Conservation (phyloP, 2,113 vertebrate genomes). For the Caloenas nicobarica region DNA sequence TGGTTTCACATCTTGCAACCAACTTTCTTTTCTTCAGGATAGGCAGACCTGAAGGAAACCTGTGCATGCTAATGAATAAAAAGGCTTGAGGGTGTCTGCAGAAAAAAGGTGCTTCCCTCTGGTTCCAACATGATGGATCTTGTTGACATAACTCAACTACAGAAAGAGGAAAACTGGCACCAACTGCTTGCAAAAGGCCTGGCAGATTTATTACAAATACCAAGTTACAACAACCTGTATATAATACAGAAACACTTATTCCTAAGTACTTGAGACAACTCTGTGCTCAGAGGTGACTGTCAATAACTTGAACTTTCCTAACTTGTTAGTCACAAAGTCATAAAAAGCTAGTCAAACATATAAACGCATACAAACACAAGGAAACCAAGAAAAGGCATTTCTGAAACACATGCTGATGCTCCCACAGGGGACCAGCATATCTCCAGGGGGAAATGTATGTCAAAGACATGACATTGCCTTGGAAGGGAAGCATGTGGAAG, state of each 20-base stretch:
- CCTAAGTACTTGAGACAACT: background rate
- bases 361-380: background rate
- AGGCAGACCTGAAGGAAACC: background rate
- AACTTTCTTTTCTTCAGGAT: conserved; percentile 11
- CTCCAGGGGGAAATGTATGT: background rate
- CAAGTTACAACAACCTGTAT: background rate
- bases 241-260: background rate
- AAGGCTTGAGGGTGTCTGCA: background rate
- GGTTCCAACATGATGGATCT: background rate
- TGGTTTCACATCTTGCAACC: background rate
- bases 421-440: background rate
- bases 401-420: background rate
- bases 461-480: background rate
- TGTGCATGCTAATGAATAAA: background rate
- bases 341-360: background rate
- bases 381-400: background rate
- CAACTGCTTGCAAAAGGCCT: background rate
- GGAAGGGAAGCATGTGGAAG: background rate
- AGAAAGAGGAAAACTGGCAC: background rate
- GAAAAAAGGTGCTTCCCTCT: background rate
- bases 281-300: background rate
- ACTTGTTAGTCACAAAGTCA: background rate
- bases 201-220: background rate
- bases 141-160: background rate
- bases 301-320: background rate